These are phyloP conservation scores for Rhincodon typus DNA, from an alignment of 2,797 vertebrate genomes.

Conservation along the genomic window DNA sequence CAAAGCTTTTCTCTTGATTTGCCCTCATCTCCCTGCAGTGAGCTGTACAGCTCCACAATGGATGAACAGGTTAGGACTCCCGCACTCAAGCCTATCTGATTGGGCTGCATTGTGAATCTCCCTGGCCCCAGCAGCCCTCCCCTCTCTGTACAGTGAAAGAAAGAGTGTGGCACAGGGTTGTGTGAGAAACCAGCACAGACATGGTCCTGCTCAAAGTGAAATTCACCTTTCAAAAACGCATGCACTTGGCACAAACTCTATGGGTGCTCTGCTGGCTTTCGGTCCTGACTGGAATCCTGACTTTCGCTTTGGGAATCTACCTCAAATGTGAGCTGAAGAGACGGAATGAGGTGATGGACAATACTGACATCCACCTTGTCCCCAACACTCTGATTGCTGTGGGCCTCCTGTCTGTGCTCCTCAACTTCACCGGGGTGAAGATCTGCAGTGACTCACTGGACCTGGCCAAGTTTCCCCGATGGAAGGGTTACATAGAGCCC, in stretches of 20 bases:
- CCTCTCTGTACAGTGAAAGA: not conserved
- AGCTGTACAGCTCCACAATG: not conserved
- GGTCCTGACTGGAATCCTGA: constrained; percentile 60
- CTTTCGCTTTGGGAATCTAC: constrained; percentile 67
- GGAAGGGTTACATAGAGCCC: constrained; percentile 66
- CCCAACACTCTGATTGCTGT: constrained; percentile 70
- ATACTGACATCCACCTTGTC: constrained; percentile 65
- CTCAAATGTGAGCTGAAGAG: constrained; percentile 68
- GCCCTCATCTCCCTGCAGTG: not conserved
- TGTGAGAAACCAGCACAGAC: constrained; percentile 38
- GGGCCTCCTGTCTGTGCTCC: constrained; percentile 63
- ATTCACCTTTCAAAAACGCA: constrained; percentile 69
- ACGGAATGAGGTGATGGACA: constrained; percentile 71
- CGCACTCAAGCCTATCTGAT: not conserved
- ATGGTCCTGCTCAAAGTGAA: constrained; percentile 75
- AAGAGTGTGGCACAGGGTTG: not conserved
- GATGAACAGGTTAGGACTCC: not conserved
- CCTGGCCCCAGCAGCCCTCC: not conserved
- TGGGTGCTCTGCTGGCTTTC: constrained; percentile 69
- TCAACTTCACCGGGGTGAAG: constrained; percentile 66
- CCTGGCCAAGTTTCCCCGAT: constrained; percentile 60
- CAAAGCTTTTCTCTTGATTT: not conserved
- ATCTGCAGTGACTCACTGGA: constrained; percentile 70
- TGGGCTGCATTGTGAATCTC: not conserved
- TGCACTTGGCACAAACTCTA: constrained; percentile 67